Percentiles rank a stretch among this genome's conserved stretches.
Conservation (phyloP, 2,888 invertebrate species). For the Tetheella fluctuosa region DNA sequence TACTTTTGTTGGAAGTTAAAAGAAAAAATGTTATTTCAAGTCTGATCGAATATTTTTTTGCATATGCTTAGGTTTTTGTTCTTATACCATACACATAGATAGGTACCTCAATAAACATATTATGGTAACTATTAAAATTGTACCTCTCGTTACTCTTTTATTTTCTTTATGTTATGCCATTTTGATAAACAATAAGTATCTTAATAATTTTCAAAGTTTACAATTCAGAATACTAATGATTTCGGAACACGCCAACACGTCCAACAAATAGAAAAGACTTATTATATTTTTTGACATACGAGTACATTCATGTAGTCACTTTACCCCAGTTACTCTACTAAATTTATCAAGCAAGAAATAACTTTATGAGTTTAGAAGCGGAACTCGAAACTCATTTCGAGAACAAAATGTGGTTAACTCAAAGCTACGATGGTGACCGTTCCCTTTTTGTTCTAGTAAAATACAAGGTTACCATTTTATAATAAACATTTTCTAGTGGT, state of each 20-base stretch:
- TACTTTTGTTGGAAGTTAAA: conserved; percentile 37
- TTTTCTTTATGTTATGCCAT: too few relatives aligned
- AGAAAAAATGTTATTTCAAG: conserved; percentile 32
- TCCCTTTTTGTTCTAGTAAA: conserved; percentile 11
- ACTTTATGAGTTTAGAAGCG: neutral
- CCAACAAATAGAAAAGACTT: too few relatives aligned
- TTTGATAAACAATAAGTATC: too few relatives aligned
- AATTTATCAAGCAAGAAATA: neutral
- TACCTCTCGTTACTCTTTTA: too few relatives aligned
- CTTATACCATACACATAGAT: too few relatives aligned
- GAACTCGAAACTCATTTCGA: neutral
- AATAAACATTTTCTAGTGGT: neutral
- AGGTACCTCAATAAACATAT: too few relatives aligned
- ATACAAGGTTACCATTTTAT: neutral
- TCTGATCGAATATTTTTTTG: conserved; percentile 9
- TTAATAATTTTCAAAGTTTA: too few relatives aligned
- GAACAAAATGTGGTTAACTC: conserved; percentile 12
- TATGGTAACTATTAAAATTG: too few relatives aligned
- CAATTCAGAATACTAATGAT: too few relatives aligned
- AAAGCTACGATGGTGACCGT: neutral
- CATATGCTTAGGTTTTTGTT: neutral
- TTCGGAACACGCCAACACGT: too few relatives aligned
- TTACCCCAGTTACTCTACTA: neutral
- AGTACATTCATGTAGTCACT: conserved; percentile 6
- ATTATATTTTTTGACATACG: conserved; percentile 3